Conservation (phyloP, 2,113 vertebrate genomes). For the Nibea albiflora region DNA sequence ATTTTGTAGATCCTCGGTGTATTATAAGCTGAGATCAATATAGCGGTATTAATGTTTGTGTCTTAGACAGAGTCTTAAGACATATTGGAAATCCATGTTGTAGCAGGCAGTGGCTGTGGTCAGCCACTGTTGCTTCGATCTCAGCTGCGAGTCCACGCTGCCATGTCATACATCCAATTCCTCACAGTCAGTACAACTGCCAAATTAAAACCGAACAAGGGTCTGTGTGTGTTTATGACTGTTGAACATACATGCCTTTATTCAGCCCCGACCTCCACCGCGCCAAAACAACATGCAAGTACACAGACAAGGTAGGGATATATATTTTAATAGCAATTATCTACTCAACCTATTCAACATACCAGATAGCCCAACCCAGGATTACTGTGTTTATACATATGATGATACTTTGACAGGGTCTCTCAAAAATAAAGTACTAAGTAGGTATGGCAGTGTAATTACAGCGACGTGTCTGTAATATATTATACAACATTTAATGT, state of each 20-base stretch:
- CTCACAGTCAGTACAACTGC: conserved; percentile 43
- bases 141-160: conserved; percentile 33
- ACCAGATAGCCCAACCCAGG: conserved; percentile 44
- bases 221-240: conserved; percentile 36
- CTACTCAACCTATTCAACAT: conserved; percentile 56
- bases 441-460: conserved; percentile 62
- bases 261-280: conserved; percentile 26
- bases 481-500: conserved; percentile 66
- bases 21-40: conserved; percentile 61
- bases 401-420: conserved; percentile 52
- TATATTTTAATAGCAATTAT: conserved; percentile 79
- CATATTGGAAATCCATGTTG: conserved; percentile 81
- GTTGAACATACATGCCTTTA: conserved; percentile 33
- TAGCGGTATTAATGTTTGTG: conserved; percentile 62
- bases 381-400: conserved; percentile 61
- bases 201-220: conserved; percentile 64
- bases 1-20: conserved; percentile 55
- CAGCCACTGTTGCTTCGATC: conserved; percentile 56
- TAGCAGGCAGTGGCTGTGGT: conserved; percentile 42
- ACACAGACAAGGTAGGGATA: conserved; percentile 56
- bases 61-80: conserved; percentile 65
- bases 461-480: conserved; percentile 52
- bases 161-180: conserved; percentile 60
- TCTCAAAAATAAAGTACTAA: conserved; percentile 64
- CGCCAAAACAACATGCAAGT: conserved; percentile 48